Percentiles rank a stretch among this genome's conserved stretches.
Conservation (phyloP, 2,888 invertebrate genomes). For the Polydrusus pterygomalis region DNA sequence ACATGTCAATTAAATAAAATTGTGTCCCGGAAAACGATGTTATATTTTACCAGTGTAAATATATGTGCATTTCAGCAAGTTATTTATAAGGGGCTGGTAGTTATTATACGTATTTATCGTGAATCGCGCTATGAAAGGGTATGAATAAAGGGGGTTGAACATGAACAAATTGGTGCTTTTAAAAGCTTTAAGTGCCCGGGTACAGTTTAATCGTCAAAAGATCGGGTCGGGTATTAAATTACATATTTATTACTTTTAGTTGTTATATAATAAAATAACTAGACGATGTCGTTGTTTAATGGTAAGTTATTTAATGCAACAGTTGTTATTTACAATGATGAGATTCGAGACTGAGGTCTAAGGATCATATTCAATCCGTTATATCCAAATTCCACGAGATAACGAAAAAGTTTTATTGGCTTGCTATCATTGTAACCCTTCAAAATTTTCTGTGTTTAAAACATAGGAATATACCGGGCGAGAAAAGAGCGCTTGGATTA, state of each 20-base stretch:
- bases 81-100: slow-evolving; percentile 40
- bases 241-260: slow-evolving; percentile 14
- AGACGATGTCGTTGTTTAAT: no score
- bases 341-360: no score
- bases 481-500: no score
- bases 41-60: slow-evolving; percentile 21
- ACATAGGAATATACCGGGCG: no score
- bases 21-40: neutral
- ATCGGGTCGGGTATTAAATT: slow-evolving; percentile 25
- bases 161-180: slow-evolving; percentile 39
- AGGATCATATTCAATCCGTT: no score
- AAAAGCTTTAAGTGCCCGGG: slow-evolving; percentile 32
- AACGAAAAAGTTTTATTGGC: no score
- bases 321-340: no score
- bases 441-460: no score
- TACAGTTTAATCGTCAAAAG: slow-evolving; percentile 38
- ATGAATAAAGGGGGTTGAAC: slow-evolving; percentile 42
- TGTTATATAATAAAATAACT: no score
- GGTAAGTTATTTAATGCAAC: no score
- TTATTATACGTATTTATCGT: slow-evolving; percentile 47
- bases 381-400: no score
- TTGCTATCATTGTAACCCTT: no score
- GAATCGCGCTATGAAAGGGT: slow-evolving; percentile 47
- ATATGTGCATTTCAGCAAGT: slow-evolving; percentile 34
- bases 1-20: neutral